A percentile compares a stretch with the other conserved stretches of the same genome.
Conservation (phyloP, 2,113 vertebrate species). For the Lepisosteus osseus region DNA sequence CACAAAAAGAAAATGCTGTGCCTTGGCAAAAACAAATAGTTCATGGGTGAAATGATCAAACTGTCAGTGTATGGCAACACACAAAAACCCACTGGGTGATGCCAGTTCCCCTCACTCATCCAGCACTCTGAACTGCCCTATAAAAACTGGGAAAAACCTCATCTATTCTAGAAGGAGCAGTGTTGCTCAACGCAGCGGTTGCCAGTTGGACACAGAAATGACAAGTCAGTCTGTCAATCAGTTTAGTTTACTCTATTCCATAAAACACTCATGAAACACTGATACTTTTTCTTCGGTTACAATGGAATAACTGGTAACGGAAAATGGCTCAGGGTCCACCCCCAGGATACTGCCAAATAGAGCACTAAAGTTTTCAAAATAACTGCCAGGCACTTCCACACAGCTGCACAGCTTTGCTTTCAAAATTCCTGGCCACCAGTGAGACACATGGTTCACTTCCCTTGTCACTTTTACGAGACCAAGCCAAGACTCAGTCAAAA, state of each 20-base stretch:
- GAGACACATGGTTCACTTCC: slow-evolving; percentile 1
- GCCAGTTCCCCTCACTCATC: too few species aligned
- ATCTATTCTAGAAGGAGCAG: background rate
- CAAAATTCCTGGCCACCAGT: background rate
- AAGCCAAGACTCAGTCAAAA: slow-evolving; percentile 10
- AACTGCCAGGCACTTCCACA: slow-evolving; percentile 1
- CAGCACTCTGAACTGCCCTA: too few species aligned
- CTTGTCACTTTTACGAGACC: slow-evolving; percentile 2
- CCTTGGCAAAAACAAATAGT: too few species aligned
- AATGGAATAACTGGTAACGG: background rate
- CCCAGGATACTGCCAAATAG: background rate
- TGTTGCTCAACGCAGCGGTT: background rate
- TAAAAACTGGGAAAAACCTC: background rate
- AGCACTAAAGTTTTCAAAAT: background rate
- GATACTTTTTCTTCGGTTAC: background rate
- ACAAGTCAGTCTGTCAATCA: background rate
- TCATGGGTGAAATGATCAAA: too few species aligned
- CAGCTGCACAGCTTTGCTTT: slow-evolving; percentile 3
- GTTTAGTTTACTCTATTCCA: background rate
- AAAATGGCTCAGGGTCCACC: background rate
- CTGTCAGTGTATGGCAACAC: too few species aligned
- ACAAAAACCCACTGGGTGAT: too few species aligned
- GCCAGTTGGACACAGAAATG: background rate
- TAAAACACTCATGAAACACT: background rate
- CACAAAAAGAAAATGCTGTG: too few species aligned